Evolutionary conservation across 1,140 invertebrate genomes (phyloP).

Genomic region (Aphidius ervi): DNA sequence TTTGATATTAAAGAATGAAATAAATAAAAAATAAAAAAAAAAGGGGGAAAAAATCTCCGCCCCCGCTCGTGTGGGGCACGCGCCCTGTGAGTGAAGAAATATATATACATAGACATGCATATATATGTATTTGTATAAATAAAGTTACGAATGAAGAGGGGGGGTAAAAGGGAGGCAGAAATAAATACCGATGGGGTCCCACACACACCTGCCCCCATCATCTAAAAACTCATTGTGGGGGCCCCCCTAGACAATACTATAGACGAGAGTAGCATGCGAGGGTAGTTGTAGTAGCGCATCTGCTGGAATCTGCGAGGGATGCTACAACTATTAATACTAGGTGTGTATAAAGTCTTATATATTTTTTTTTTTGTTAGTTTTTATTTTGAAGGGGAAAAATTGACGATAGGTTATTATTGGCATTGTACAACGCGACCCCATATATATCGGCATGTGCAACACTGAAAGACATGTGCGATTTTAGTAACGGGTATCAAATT

Average conservation of each 20-base stretch:
- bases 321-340: conserved; percentile 21
- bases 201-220: conserved; percentile 45
- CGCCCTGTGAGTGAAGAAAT: conserved; percentile 28
- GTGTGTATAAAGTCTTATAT: too few species aligned
- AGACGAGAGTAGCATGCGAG: conserved; percentile 7
- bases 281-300: conserved; percentile 36
- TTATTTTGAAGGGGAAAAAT: conserved; percentile 10
- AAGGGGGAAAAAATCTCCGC: conserved; percentile 35
- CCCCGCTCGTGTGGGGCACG: conserved; percentile 54
- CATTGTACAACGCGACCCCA: conserved; percentile 34
- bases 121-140: too few species aligned
- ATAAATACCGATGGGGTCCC: conserved; percentile 22
- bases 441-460: conserved; percentile 17
- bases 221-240: conserved; percentile 35
- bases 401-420: conserved; percentile 52
- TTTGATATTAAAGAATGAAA: conserved; percentile 7
- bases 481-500: too few species aligned
- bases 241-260: conserved; percentile 45
- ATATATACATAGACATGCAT: too few species aligned
- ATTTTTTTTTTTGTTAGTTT: conserved; percentile 15
- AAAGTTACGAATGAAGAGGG: background rate
- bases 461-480: conserved; percentile 21
- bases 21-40: conserved; percentile 31
- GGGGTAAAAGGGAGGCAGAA: conserved; percentile 4
- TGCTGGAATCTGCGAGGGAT: conserved; percentile 51